phyloP scores from a whole-genome alignment of 2,888 invertebrate species.

The Scaeva pyrastri region DNA sequence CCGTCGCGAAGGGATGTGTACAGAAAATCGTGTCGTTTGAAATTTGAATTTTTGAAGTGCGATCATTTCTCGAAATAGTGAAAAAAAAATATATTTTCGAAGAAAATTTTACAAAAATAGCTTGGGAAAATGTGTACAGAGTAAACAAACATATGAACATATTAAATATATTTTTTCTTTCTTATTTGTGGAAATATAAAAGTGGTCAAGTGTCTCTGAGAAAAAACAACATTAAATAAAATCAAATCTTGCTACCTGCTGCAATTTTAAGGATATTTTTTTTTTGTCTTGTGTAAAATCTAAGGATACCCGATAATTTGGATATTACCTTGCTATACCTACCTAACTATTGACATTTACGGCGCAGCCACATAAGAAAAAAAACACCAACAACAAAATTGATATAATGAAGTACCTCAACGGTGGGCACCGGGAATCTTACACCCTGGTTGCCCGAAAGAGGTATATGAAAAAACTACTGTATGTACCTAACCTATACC shows the following conservation, averaged over 20 bases:
- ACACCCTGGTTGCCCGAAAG: conserved; percentile 83
- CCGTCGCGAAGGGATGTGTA: conserved; percentile 41
- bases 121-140: not conserved
- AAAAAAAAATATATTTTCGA: not conserved
- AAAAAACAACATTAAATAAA: conserved; percentile 28
- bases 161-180: not conserved
- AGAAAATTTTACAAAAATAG: conserved; percentile 3
- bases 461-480: conserved; percentile 83
- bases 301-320: conserved; percentile 26
- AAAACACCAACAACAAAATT: conserved; percentile 33
- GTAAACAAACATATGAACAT: not conserved
- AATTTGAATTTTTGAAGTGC: conserved; percentile 13
- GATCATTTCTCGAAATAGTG: conserved; percentile 22
- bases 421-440: conserved; percentile 82
- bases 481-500: conserved; percentile 80
- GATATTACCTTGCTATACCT: conserved; percentile 25
- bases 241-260: conserved; percentile 49
- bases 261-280: conserved; percentile 29
- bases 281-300: conserved; percentile 8
- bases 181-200: conserved; percentile 5
- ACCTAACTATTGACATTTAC: conserved; percentile 16
- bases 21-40: not conserved
- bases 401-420: conserved; percentile 82
- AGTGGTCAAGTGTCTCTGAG: conserved; percentile 43
- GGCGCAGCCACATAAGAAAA: conserved; percentile 43